Conservation (phyloP, 2,113 vertebrate species). For the Anthoscopus minutus region DNA sequence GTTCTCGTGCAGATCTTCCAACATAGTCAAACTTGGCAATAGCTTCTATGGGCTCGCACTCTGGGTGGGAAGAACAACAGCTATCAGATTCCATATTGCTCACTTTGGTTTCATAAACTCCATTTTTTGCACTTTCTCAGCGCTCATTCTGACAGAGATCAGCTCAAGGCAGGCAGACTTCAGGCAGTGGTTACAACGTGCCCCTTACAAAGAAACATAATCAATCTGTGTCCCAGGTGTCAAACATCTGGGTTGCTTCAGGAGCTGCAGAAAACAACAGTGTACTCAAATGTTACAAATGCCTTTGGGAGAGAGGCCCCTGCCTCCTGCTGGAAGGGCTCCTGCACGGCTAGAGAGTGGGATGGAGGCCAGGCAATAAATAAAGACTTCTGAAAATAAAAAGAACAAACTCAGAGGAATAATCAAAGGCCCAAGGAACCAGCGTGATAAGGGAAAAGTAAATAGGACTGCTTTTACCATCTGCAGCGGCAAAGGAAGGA, state of each 20-base stretch:
- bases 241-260: background rate
- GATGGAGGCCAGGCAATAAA: background rate
- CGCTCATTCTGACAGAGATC: background rate
- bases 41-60: slow-evolving; percentile 96
- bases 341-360: background rate
- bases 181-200: background rate
- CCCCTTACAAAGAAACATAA: background rate
- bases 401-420: background rate
- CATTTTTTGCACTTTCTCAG: background rate
- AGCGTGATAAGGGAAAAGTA: background rate
- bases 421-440: background rate
- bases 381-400: background rate
- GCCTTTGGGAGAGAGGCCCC: background rate
- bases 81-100: background rate
- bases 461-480: background rate
- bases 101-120: background rate
- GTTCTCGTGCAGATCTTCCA: slow-evolving; percentile 90
- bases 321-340: background rate
- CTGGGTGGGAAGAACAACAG: slow-evolving; percentile 62
- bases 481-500: background rate
- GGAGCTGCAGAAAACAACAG: background rate
- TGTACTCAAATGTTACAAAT: background rate
- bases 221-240: background rate
- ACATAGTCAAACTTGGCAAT: slow-evolving; percentile 97
- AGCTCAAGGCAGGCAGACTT: background rate